Evolutionary conservation across 2,113 vertebrate genomes (phyloP), one percentile per base, ranked within the genome.

Genomic region (Crotophaga sulcirostris): DNA sequence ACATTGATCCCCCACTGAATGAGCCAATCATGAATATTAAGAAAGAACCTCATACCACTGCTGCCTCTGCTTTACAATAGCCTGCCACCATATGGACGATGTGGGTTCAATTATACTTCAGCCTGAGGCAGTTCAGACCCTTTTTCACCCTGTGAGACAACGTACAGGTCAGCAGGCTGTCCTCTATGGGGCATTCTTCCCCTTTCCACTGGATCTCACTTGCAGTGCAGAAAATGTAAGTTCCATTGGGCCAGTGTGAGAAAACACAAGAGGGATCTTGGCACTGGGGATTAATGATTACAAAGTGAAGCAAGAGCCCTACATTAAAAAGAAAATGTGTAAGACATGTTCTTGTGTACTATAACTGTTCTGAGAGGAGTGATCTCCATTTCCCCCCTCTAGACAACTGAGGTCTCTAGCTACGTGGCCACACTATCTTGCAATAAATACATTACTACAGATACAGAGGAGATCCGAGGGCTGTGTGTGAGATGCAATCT

Each of bases 131-230:
- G 74, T 59, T 67, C 38, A 83, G 34, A 59, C 2, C 2, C 0
- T 8, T 82, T 63, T 82, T 51, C 21, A 76, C 24, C 11, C 51
- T 74, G 29, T 29, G 38, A 29, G 23, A 7, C 4, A 67, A 11
- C 5, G 8, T 25, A 8, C 0, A 1, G 34, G 21, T 26, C 73
- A 80, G 51, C 66, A 56, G 33, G 15, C 34, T 81, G 49, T 72
- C 4, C 8, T 31, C 51, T 29, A 0, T 13, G 2, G 23, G 38
- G 5, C 51, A 24, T 17, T 28, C 24, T n/a, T 47, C 64, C 55
- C 16, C 45, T 44, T 72, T n/a, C 55, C 38, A 40, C 15, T 38
- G 23, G 9, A 25, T n/a, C 54, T 72, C 34, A 42, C 11, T 29
- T 28, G 10, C 34, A 68, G 8, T 14, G 55, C n/a, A 79, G 62